Evolutionary conservation across 2,888 invertebrate genomes (phyloP).

Genomic region (Muscina levida): DNA sequence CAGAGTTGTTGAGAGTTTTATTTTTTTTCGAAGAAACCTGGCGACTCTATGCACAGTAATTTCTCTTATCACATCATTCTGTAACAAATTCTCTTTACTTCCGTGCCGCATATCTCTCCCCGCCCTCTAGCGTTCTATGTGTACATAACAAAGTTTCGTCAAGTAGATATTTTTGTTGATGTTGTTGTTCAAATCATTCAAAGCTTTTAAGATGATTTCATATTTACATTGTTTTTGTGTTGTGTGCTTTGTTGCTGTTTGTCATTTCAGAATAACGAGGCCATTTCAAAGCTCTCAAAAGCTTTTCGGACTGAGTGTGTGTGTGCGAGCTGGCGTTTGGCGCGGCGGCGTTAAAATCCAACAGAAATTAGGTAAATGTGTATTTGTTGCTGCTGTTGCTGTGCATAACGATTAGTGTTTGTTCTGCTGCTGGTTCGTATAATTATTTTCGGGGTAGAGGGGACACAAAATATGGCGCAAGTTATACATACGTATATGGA

Average conservation of each 20-base stretch:
- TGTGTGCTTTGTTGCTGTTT: conserved; percentile 38
- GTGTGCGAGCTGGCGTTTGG: neutral
- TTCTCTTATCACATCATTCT: too few species aligned
- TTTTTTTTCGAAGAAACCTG: too few species aligned
- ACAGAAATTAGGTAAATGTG: conserved; percentile 55
- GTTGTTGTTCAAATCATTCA: neutral
- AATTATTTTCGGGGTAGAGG: conserved; percentile 45
- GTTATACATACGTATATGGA: neutral
- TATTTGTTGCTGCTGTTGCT: conserved; percentile 52
- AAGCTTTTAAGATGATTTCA: conserved; percentile 61
- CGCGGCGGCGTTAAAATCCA: neutral
- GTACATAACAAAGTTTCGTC: neutral
- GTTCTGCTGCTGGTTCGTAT: conserved; percentile 35
- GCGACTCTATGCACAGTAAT: too few species aligned
- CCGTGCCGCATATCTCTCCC: conserved; percentile 29
- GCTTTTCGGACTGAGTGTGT: conserved; percentile 46
- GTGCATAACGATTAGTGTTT: conserved; percentile 46
- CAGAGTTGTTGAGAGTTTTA: too few species aligned
- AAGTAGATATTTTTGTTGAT: too few species aligned
- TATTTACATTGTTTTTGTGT: conserved; percentile 48
- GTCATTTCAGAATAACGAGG: conserved; percentile 55
- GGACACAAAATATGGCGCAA: conserved; percentile 62
- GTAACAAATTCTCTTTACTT: neutral
- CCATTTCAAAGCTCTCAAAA: conserved; percentile 54
- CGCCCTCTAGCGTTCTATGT: conserved; percentile 24